Conservation (phyloP, 2,888 invertebrate species). For the Ctenicera cuprea region DNA sequence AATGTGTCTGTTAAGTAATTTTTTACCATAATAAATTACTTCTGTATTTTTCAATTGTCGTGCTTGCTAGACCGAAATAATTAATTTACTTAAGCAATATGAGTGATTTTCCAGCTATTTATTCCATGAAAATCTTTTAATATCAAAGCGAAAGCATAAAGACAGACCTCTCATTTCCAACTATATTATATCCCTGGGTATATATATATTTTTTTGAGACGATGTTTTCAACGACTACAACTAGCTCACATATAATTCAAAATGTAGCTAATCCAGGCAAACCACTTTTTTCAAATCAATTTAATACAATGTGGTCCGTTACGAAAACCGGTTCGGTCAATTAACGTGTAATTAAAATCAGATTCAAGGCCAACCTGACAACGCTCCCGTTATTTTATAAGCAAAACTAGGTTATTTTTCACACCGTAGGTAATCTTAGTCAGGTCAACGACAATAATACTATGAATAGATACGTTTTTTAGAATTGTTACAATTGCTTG, state of each 20-base stretch:
- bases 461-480: not conserved
- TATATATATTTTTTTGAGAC: too few relatives aligned
- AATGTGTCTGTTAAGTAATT: not conserved
- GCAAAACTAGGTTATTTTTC: conserved; percentile 11
- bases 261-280: not conserved
- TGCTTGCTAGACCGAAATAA: conserved; percentile 6
- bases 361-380: conserved; percentile 4
- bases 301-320: not conserved
- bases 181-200: too few relatives aligned
- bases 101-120: not conserved
- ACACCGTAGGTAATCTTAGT: not conserved
- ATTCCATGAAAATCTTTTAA: too few relatives aligned
- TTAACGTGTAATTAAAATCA: conserved; percentile 1
- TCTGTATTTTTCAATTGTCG: not conserved
- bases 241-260: not conserved
- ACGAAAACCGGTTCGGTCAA: conserved; percentile 5
- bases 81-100: not conserved
- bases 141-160: too few relatives aligned
- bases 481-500: not conserved
- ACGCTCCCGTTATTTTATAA: not conserved
- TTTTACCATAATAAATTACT: not conserved
- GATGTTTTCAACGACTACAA: too few relatives aligned
- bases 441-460: conserved; percentile 14
- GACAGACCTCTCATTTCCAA: too few relatives aligned
- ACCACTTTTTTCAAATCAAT: not conserved